Conservation (phyloP, 2,113 vertebrate genomes). For the Megaptera novaeangliae region DNA sequence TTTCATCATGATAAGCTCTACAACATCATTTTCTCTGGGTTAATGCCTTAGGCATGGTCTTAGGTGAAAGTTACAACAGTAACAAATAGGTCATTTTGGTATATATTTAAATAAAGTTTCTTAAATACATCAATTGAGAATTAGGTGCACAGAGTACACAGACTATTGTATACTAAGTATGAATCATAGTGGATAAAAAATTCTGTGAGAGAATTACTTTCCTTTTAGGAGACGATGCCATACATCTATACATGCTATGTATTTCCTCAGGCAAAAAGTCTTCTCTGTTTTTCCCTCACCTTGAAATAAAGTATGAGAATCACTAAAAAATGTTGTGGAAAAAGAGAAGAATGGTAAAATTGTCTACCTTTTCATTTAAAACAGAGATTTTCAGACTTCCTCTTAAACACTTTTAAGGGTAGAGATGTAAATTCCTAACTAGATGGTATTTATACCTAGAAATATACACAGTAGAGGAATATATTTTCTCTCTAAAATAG, state of each 20-base stretch:
- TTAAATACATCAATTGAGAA: not conserved
- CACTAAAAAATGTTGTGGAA: not conserved
- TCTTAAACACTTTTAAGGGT: not conserved
- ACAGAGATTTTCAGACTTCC: not conserved
- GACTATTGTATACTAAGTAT: not conserved
- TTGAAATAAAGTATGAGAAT: not conserved
- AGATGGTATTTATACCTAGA: not conserved
- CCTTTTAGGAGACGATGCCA: not conserved
- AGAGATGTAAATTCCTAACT: not conserved
- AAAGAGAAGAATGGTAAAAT: not conserved
- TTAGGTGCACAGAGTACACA: not conserved
- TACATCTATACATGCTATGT: not conserved
- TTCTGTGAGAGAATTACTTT: not conserved
- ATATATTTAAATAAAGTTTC: not conserved
- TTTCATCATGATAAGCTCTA: not conserved
- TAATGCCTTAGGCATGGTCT: not conserved
- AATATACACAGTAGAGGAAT: not conserved
- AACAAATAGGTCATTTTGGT: not conserved
- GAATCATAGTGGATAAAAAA: not conserved
- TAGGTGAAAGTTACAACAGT: not conserved
- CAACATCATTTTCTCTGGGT: not conserved
- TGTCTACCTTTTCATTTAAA: not conserved
- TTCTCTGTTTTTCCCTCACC: not conserved
- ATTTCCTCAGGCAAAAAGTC: not conserved
- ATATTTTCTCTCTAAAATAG: not conserved